These are phyloP conservation scores for Myrmophylax atrothorax DNA, from an alignment of 2,113 vertebrate species.

Conservation along the genomic window DNA sequence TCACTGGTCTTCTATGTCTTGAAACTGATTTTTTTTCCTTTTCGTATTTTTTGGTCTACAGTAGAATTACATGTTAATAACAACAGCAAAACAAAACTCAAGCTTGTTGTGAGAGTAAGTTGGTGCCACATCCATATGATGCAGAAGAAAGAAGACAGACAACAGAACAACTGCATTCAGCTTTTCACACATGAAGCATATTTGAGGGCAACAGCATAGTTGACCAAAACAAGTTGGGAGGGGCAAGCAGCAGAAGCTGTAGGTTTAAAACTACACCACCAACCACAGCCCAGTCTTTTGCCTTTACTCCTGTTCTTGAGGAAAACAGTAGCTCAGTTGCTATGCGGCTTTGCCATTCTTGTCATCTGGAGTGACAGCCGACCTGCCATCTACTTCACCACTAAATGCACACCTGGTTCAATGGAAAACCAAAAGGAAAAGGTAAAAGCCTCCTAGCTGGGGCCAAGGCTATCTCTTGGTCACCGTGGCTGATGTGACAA, in stretches of 20 bases:
- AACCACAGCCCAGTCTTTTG: conserved; percentile 27
- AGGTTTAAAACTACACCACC: conserved; percentile 52
- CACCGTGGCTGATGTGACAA: conserved; percentile 9
- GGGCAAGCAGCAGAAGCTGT: conserved; percentile 37
- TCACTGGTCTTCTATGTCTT: conserved; percentile 72
- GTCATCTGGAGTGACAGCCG: conserved; percentile 31
- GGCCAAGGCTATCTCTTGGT: conserved; percentile 9
- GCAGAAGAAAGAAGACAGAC: conserved; percentile 68
- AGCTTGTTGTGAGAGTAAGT: conserved; percentile 66
- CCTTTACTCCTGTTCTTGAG: not conserved
- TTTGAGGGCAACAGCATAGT: conserved; percentile 46
- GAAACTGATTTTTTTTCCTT: conserved; percentile 70
- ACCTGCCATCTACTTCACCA: not conserved
- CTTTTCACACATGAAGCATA: conserved; percentile 69
- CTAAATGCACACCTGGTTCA: not conserved
- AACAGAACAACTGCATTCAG: conserved; percentile 59
- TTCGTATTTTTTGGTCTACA: conserved; percentile 84
- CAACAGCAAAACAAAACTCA: conserved; percentile 69
- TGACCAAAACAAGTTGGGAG: conserved; percentile 53
- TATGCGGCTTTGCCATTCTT: conserved; percentile 36
- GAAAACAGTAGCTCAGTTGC: conserved; percentile 31
- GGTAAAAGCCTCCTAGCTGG: not conserved
- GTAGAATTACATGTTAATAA: conserved; percentile 81
- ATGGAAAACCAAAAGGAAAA: conserved; percentile 49
- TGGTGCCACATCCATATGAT: conserved; percentile 69